A percentile compares a stretch with the other conserved stretches of the same genome.
Evolutionary conservation across 2,113 vertebrate species (phyloP).

Genomic region (Prinia subflava): DNA sequence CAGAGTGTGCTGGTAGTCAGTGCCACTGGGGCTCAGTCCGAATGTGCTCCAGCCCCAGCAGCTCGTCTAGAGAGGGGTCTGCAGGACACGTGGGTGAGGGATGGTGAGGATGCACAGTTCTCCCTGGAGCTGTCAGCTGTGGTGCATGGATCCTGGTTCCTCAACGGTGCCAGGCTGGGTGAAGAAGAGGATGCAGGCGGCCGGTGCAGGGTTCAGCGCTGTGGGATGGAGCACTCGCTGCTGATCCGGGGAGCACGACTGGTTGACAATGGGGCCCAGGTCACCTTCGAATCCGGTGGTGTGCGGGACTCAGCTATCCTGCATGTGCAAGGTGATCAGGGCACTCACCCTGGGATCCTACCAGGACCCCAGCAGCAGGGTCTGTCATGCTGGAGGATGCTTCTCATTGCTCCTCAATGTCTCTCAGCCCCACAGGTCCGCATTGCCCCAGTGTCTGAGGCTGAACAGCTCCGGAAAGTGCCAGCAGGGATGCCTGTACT

Average conservation of each 20-base stretch:
- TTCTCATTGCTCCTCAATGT: fast-evolving
- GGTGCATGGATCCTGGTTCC: conserved; percentile 86
- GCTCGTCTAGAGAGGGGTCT: conserved; percentile 84
- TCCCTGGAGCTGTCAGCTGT: conserved; percentile 85
- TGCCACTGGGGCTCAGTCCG: background rate
- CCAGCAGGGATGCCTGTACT: conserved; percentile 74
- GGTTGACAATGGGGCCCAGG: conserved; percentile 79
- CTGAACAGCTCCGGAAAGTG: background rate
- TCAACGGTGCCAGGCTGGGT: conserved; percentile 77
- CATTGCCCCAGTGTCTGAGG: background rate
- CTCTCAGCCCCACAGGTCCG: conserved; percentile 5
- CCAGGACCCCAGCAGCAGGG: background rate
- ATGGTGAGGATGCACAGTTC: conserved; percentile 82
- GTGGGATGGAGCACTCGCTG: conserved; percentile 80
- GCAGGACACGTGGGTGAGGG: conserved; percentile 79
- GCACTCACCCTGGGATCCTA: fast-evolving
- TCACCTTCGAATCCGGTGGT: conserved; percentile 83
- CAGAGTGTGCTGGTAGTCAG: background rate
- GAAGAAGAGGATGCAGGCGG: conserved; percentile 67
- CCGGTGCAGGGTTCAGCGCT: conserved; percentile 69
- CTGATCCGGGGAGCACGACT: conserved; percentile 76
- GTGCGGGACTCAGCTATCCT: conserved; percentile 84
- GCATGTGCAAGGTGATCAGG: conserved; percentile 85
- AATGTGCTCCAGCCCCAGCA: conserved; percentile 78
- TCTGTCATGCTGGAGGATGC: background rate